Conservation (phyloP, 2,797 vertebrate genomes). For the Gadopsis bispinosus region DNA sequence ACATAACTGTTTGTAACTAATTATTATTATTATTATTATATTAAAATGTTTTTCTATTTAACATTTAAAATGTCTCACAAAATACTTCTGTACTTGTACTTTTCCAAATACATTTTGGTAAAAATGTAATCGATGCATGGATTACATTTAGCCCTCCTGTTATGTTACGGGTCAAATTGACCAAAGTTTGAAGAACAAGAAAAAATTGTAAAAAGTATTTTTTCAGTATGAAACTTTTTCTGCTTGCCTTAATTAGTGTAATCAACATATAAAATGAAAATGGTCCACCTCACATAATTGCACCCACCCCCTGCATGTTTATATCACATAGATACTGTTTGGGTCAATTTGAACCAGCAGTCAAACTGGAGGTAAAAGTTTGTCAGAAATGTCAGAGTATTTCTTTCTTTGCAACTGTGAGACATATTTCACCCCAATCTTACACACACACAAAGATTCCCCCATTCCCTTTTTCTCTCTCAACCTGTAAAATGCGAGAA, state of each 20-base stretch:
- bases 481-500: neutral
- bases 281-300: slow-evolving; percentile 19
- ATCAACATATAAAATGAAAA: slow-evolving; percentile 8
- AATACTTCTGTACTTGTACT: neutral
- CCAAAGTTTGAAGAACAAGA: neutral
- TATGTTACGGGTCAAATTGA: neutral
- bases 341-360: slow-evolving; percentile 14
- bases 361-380: neutral
- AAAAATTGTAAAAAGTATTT: neutral
- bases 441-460: neutral
- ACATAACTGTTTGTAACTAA: too few species aligned
- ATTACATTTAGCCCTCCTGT: neutral
- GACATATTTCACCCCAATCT: slow-evolving; percentile 10
- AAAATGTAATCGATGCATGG: too few species aligned
- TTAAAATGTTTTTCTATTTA: neutral
- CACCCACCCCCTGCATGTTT: slow-evolving; percentile 1
- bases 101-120: too few species aligned
- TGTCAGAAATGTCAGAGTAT: slow-evolving; percentile 2
- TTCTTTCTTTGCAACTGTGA: slow-evolving; percentile 16
- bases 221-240: slow-evolving; percentile 5
- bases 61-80: neutral
- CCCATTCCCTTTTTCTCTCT: too few species aligned
- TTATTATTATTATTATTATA: too few species aligned
- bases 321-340: slow-evolving; percentile 14
- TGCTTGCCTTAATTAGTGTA: slow-evolving; percentile 16